Percentiles rank a stretch among this genome's conserved stretches.
phyloP scores from a whole-genome alignment of 2,113 vertebrate genomes.

The Xenus cinereus region DNA sequence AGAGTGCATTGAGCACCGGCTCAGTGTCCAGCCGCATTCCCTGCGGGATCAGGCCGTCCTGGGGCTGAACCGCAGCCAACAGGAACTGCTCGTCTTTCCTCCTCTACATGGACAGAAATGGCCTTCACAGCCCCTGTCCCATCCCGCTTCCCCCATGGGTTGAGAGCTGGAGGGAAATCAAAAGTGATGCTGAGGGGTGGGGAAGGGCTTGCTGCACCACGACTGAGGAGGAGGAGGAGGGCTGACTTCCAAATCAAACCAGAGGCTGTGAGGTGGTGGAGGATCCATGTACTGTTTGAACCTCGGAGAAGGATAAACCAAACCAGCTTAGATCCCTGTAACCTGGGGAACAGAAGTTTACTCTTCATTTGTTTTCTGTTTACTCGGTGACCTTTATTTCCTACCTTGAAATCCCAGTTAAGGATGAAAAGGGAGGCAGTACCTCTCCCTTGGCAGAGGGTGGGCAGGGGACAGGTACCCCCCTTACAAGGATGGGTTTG shows the following conservation, averaged over 20 bases:
- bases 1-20: neutral
- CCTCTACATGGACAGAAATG: no score
- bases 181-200: neutral
- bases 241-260: neutral
- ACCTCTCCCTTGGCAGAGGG: neutral
- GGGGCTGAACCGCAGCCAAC: neutral
- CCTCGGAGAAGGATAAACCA: neutral
- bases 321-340: neutral
- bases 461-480: neutral
- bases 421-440: neutral
- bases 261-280: neutral
- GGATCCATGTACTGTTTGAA: neutral
- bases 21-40: neutral
- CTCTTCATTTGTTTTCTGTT: neutral
- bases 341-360: neutral
- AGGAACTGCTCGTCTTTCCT: neutral
- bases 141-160: accelerated
- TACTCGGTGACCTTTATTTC: neutral
- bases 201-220: neutral
- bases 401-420: neutral
- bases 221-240: neutral
- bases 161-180: neutral
- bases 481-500: accelerated
- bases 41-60: neutral
- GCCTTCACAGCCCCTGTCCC: neutral